Evolutionary conservation across 2,888 invertebrate genomes (phyloP).

Genomic region (Idaea aversata): DNA sequence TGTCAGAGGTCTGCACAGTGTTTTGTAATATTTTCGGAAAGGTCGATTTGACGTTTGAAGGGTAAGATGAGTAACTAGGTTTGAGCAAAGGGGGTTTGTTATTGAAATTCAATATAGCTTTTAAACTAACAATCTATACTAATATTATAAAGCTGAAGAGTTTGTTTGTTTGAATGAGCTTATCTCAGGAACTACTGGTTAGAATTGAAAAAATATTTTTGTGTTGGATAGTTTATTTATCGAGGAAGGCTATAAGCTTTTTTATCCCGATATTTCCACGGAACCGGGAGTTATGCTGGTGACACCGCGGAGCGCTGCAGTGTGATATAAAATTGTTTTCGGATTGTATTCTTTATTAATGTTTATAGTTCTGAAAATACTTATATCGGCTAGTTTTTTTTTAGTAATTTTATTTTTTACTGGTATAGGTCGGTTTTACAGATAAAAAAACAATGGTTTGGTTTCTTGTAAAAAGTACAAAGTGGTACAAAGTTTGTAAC

Average conservation of each 20-base stretch:
- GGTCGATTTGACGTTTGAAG: slow-evolving; percentile 24
- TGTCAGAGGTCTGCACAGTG: slow-evolving; percentile 46
- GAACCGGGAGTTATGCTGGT: too few relatives aligned
- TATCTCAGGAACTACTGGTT: too few relatives aligned
- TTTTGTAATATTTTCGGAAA: slow-evolving; percentile 27
- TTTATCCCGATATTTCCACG: too few relatives aligned
- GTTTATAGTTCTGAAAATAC: neutral
- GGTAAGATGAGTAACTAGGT: neutral
- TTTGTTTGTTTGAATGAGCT: too few relatives aligned
- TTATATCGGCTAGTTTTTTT: neutral
- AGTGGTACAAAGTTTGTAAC: too few relatives aligned
- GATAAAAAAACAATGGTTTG: neutral
- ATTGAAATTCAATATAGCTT: neutral
- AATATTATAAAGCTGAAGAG: too few relatives aligned
- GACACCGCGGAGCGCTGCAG: too few relatives aligned
- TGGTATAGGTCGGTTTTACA: neutral
- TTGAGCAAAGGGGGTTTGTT: neutral
- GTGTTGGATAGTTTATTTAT: too few relatives aligned
- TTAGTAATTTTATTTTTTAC: neutral
- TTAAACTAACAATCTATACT: neutral
- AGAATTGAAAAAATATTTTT: too few relatives aligned
- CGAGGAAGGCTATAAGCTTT: too few relatives aligned
- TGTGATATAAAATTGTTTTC: neutral
- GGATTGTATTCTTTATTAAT: neutral
- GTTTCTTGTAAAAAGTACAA: too few relatives aligned